A percentile compares a stretch with the other conserved stretches of the same genome.
Evolutionary conservation across 2,797 vertebrate genomes (phyloP).

Genomic region (Aplochiton taeniatus): DNA sequence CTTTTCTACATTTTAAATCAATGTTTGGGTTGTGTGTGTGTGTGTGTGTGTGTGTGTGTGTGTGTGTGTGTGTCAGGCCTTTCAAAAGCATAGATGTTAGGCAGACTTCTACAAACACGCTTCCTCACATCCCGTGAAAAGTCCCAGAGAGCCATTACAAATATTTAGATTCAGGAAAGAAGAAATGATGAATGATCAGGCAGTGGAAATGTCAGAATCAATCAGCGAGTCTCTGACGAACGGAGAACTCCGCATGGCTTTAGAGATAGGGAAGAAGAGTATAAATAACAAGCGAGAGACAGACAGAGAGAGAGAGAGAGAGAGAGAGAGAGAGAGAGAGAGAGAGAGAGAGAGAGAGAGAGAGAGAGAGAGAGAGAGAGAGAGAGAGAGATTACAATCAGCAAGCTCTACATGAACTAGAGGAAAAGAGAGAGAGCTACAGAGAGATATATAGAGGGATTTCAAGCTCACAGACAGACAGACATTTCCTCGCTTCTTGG

Average conservation of each 20-base stretch:
- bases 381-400: background rate
- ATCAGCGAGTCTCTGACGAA: conserved; percentile 37
- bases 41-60: conserved; percentile 2
- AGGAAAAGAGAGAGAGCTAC: too few species aligned
- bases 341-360: conserved; percentile 15
- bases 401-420: too few species aligned
- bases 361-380: conserved; percentile 7
- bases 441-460: too few species aligned
- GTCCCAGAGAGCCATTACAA: conserved; percentile 24
- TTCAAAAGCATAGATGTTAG: background rate
- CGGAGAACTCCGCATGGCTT: conserved; percentile 33
- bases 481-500: too few species aligned
- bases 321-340: conserved; percentile 12
- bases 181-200: conserved; percentile 34
- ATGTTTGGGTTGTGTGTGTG: background rate
- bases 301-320: conserved; percentile 17
- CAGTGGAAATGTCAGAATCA: conserved; percentile 52
- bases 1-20: too few species aligned
- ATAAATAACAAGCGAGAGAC: conserved; percentile 3
- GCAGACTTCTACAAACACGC: background rate
- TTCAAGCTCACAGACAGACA: too few species aligned
- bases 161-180: conserved; percentile 41
- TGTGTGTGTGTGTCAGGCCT: background rate
- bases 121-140: conserved; percentile 10
- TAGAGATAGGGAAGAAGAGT: conserved; percentile 10